Evolutionary conservation across 1,140 invertebrate genomes (phyloP).

Genomic region (Pseudomyrmex flavicornis): DNA sequence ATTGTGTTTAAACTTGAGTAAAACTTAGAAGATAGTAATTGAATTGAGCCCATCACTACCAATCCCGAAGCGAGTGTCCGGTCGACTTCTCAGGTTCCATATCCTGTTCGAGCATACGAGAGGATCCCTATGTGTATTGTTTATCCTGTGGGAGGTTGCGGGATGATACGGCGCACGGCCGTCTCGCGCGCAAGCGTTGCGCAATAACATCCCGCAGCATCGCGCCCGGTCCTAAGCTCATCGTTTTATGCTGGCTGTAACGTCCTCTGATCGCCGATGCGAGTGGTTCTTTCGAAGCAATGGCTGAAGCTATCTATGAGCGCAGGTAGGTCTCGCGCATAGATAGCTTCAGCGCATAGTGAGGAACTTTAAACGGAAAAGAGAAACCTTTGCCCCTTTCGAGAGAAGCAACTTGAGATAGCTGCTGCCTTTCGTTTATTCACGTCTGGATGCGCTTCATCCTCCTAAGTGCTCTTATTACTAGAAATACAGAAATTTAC

Average conservation of each 20-base stretch:
- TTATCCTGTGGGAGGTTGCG: slow-evolving; percentile 70
- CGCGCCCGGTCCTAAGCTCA: slow-evolving; percentile 64
- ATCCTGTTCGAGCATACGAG: slow-evolving; percentile 79
- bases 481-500: slow-evolving; percentile 18
- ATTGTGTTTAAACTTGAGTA: slow-evolving; percentile 21
- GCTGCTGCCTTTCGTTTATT: slow-evolving; percentile 42
- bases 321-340: slow-evolving; percentile 56
- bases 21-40: slow-evolving; percentile 33
- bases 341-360: slow-evolving; percentile 24
- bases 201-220: slow-evolving; percentile 72
- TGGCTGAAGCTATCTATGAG: slow-evolving; percentile 55
- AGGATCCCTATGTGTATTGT: slow-evolving; percentile 74
- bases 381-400: slow-evolving; percentile 56
- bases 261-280: slow-evolving; percentile 67
- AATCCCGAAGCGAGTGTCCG: slow-evolving; percentile 66
- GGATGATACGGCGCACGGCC: slow-evolving; percentile 62
- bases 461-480: slow-evolving; percentile 42
- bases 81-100: slow-evolving; percentile 82
- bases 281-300: slow-evolving; percentile 51
- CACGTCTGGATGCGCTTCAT: slow-evolving; percentile 30
- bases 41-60: slow-evolving; percentile 55
- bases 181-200: slow-evolving; percentile 71
- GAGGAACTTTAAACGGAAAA: slow-evolving; percentile 45
- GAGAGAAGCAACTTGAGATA: slow-evolving; percentile 51
- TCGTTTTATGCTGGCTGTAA: slow-evolving; percentile 72